Evolutionary conservation across 1,140 invertebrate species (phyloP), one percentile per base, ranked within the genome.

Genomic region (Charaxes varanes): DNA sequence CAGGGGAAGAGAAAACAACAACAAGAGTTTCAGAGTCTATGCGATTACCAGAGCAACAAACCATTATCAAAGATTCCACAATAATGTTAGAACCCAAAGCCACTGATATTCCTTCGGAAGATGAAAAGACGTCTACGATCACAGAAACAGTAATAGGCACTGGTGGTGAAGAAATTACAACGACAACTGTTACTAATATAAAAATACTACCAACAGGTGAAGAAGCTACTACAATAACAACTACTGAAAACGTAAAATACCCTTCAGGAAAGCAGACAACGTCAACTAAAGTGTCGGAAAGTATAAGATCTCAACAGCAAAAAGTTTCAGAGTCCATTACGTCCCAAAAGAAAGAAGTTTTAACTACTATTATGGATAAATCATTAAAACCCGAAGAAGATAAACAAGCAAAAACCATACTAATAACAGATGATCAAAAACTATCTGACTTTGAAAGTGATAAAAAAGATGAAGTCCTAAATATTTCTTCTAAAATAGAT

Each of bases 241-340:
- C 36, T 1, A 37, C 26, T 24, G 37, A 41, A 41, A 31, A 40
- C 18, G 21, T 41, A 6, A 42, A 46, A 36, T 46, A 37, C 32
- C 19, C 34, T 0, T 16, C 16, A 15, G 50, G 30, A 2, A 54
- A 51, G 26, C 23, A 42, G 21, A 34, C 41, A 10, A 5, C 38
- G 12, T 24, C 28, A 8, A 35, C 41, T 4, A 42, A 43, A 34
- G 26, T 24, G 16, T 40, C 42, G 17, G 42, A 52, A 23, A 14
- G 14, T 21, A 15, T 28, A 19, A 12, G n/a, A 15, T 35, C 18
- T 21, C 24, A 34, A n/a, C 18, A 34, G 16, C 22, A 42, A 22
- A 24, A 27, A 19, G 26, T 6, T 22, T 35, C 19, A 8, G 23
- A n/a, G n/a, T n/a, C n/a, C n/a, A n/a, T n/a, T 2, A 17, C 21